phyloP scores from a whole-genome alignment of 1,140 invertebrate genomes.

The Cardiocondyla obscurior region DNA sequence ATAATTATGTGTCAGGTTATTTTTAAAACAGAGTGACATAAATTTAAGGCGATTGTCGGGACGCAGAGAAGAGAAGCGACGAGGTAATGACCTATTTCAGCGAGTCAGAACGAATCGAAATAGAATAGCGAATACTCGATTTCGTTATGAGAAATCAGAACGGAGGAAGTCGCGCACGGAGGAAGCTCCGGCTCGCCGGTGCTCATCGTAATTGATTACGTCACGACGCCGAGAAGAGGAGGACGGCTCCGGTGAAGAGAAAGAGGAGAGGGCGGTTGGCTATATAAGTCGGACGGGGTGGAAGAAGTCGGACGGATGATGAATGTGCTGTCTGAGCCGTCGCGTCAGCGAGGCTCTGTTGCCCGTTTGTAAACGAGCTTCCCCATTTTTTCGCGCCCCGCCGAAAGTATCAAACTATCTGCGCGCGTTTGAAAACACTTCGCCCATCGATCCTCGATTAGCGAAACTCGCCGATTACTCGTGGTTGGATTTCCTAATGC shows the following conservation, averaged over 20 bases:
- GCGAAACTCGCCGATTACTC: neutral
- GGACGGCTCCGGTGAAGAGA: constrained; percentile 10
- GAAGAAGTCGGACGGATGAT: constrained; percentile 74
- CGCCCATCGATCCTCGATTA: constrained; percentile 47
- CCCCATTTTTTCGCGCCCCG: constrained; percentile 59
- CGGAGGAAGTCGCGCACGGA: constrained; percentile 2
- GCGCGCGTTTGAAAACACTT: constrained; percentile 31
- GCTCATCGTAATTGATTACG: constrained; percentile 62
- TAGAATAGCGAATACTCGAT: constrained; percentile 12
- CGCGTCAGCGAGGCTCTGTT: constrained; percentile 74
- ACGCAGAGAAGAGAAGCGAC: neutral
- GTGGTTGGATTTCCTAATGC: neutral
- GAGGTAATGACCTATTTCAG: neutral
- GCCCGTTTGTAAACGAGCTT: constrained; percentile 78
- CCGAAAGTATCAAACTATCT: constrained; percentile 55
- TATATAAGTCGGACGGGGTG: constrained; percentile 7
- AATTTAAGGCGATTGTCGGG: neutral
- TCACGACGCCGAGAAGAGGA: constrained; percentile 34
- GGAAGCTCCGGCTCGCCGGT: constrained; percentile 9
- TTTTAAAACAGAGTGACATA: neutral
- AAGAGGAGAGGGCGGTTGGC: constrained; percentile 14
- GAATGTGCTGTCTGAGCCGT: constrained; percentile 71
- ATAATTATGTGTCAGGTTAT: neutral
- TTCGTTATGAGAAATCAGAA: constrained; percentile 1
- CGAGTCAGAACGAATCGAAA: neutral